Base-by-base conservation (phyloP, 2,888 invertebrate genomes). In the Timandra comae region DNA sequence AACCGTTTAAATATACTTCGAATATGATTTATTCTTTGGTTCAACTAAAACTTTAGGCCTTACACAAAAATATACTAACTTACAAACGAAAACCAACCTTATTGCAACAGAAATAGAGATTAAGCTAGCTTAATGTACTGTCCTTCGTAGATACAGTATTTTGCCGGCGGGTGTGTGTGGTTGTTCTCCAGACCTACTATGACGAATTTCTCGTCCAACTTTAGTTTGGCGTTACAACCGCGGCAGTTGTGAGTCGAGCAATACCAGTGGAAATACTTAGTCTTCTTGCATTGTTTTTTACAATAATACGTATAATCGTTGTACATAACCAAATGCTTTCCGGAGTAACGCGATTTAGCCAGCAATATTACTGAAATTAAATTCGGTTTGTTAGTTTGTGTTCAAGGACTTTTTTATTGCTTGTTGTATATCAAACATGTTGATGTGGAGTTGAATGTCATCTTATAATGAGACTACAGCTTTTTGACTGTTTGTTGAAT, bases 201-300 rank as follows among this genome's bases (percentile, higher is more conserved):
- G 0, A 54, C 65, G 23, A 67, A 74, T 25, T 73, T 71, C 27
- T 71, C 68, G 27, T 78, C 60, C 22, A 82, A 29, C 21, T 67
- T 71, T 12, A 82, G 51, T 27, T 71, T 74, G 0, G 79, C 81
- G 21, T 76, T 76, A 39, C 82, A 82, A 0, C 81, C 80, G 19
- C 70, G 67, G 41, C 69, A 73, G 51, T 78, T 78, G 41, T 82
- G 77, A 0, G 81, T 79, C 1, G 82, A 82, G 35, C 82, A 82
- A 38, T 78, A 73, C 82, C 82, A 82, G 33, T 70, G 65, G 33
- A 68, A 74, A 35, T 61, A 52, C 23, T 68, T 71, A 0, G 65
- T 72, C 42, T 58, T 72, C 55, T 74, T 76, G 52, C 67, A 73
- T 43, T 71, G 66, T 35, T 65, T 71, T 56, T 80, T 79, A 53